Evolutionary conservation across 2,888 invertebrate species (phyloP).

Genomic region (Hylaea fasciaria): DNA sequence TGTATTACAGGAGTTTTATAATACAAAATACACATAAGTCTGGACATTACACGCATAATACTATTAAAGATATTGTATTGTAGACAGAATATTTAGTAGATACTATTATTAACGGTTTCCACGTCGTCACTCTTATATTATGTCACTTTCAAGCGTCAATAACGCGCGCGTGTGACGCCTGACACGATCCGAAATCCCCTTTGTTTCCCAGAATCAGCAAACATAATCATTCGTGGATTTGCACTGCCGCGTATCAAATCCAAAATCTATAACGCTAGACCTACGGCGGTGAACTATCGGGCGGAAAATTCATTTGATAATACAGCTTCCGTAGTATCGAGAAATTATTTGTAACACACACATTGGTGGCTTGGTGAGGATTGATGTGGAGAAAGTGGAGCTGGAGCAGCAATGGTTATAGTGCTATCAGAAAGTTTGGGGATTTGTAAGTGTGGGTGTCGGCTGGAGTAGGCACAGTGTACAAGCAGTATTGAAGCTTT

Average conservation of each 20-base stretch:
- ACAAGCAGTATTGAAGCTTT: slow-evolving; percentile 4
- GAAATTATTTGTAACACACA: slow-evolving; percentile 29
- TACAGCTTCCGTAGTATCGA: slow-evolving; percentile 52
- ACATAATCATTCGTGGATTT: slow-evolving; percentile 56
- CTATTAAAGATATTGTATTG: no score
- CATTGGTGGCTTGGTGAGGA: slow-evolving; percentile 42
- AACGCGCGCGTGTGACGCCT: no score
- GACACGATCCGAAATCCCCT: no score
- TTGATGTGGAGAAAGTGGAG: background rate
- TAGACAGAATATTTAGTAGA: no score
- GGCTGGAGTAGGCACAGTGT: slow-evolving; percentile 13
- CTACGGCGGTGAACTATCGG: slow-evolving; percentile 62
- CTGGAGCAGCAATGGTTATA: slow-evolving; percentile 45
- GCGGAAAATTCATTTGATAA: slow-evolving; percentile 72
- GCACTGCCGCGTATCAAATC: slow-evolving; percentile 67
- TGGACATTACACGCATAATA: no score
- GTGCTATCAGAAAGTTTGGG: slow-evolving; percentile 40
- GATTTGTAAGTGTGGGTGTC: slow-evolving; percentile 54
- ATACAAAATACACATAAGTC: no score
- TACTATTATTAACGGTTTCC: no score
- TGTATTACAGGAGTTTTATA: no score
- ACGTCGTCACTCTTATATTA: no score
- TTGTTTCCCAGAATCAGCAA: slow-evolving; percentile 26
- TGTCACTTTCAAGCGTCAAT: no score
- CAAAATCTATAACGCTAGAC: slow-evolving; percentile 79